Percentiles rank a stretch among this genome's conserved stretches.
Conservation (phyloP, 2,113 vertebrate species). For the Toxotes chatareus region DNA sequence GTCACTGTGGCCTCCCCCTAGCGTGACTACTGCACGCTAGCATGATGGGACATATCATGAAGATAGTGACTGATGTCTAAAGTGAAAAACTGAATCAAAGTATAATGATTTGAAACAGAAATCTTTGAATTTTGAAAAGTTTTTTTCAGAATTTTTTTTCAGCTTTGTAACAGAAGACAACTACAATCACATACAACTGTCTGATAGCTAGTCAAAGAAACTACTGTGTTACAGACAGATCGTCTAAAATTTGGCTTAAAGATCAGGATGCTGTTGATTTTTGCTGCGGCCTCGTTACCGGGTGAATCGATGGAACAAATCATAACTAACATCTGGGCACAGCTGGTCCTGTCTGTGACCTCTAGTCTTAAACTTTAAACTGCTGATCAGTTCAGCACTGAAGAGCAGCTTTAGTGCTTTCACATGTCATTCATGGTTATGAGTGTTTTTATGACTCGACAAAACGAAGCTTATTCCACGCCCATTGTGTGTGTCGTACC, state of each 20-base stretch:
- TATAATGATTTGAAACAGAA: too few relatives aligned
- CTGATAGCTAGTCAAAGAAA: neutral
- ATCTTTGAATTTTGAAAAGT: too few relatives aligned
- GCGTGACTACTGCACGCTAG: too few relatives aligned
- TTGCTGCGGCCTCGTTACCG: neutral
- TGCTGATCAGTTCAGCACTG: conserved; percentile 19
- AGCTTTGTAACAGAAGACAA: neutral
- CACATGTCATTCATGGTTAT: neutral
- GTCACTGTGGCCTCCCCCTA: neutral
- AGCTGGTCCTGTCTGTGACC: neutral
- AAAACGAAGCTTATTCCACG: neutral
- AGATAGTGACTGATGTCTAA: neutral
- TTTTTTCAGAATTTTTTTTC: too few relatives aligned
- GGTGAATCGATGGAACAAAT: neutral
- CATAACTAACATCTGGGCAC: neutral
- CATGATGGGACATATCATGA: neutral
- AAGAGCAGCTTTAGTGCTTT: conserved; percentile 15
- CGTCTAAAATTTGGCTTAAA: too few relatives aligned
- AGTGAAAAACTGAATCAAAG: neutral
- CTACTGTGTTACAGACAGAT: too few relatives aligned
- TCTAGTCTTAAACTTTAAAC: conserved; percentile 7
- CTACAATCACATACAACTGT: too few relatives aligned
- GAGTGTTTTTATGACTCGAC: conserved; percentile 22
- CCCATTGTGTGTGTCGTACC: conserved; percentile 4
- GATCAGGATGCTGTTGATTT: too few relatives aligned